A percentile compares a stretch with the other conserved stretches of the same genome.
These are phyloP conservation scores for Neotragus pygmaeus DNA, from an alignment of 2,113 vertebrate genomes.

Conservation along the genomic window DNA sequence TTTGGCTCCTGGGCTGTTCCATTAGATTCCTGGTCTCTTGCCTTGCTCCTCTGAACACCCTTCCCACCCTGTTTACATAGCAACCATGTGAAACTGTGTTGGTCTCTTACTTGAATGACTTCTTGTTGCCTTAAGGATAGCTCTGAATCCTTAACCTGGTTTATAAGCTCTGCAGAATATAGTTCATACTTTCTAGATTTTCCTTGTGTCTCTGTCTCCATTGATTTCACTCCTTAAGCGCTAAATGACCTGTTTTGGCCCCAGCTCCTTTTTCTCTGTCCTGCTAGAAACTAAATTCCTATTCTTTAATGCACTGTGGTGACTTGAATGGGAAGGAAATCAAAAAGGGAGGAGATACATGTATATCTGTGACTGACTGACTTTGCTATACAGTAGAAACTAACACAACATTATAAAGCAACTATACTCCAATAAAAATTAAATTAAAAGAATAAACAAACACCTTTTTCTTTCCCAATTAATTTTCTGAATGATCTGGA, in stretches of 20 bases:
- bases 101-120: not conserved
- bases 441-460: not conserved
- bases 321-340: not conserved
- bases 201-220: not conserved
- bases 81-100: not conserved
- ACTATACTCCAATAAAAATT: not conserved
- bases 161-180: not conserved
- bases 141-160: not conserved
- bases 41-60: not conserved
- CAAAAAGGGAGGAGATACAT: not conserved
- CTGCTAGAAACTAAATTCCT: not conserved
- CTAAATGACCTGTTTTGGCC: not conserved
- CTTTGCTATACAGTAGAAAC: not conserved
- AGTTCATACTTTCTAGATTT: not conserved
- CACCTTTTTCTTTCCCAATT: not conserved
- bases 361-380: not conserved
- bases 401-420: not conserved
- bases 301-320: not conserved
- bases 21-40: not conserved
- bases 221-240: not conserved
- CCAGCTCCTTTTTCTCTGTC: not conserved
- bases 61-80: not conserved
- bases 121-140: not conserved
- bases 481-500: not conserved
- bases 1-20: not conserved